Percentiles rank a stretch among this genome's conserved stretches.
phyloP scores from a whole-genome alignment of 2,888 invertebrate genomes.

The Noctua fimbriata region DNA sequence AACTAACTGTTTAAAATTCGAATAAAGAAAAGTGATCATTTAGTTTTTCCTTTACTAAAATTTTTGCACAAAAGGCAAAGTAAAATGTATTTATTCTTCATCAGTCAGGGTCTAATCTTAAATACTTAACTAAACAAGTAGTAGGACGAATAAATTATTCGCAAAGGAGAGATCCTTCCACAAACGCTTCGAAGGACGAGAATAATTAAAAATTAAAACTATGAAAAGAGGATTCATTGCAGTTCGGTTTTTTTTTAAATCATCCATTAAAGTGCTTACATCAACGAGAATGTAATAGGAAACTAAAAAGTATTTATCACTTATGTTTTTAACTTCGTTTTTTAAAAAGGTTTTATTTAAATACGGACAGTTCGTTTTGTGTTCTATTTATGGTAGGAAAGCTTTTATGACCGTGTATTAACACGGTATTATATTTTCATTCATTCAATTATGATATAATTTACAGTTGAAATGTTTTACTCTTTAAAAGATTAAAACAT shows the following conservation, averaged over 20 bases:
- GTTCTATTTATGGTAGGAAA: too few species aligned
- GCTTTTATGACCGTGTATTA: too few species aligned
- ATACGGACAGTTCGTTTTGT: too few species aligned
- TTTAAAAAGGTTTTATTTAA: too few species aligned
- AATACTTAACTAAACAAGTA: conserved; percentile 39
- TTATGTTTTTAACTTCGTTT: too few species aligned
- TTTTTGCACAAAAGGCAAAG: neutral
- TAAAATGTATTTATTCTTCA: conserved; percentile 31
- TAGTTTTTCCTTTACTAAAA: neutral
- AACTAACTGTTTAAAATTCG: neutral
- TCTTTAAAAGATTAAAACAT: too few species aligned
- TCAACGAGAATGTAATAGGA: neutral
- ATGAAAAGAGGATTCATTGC: conserved; percentile 26
- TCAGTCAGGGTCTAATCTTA: conserved; percentile 21
- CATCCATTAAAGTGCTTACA: neutral
- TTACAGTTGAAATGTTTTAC: too few species aligned
- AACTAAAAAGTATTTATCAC: too few species aligned
- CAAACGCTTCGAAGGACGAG: conserved; percentile 4
- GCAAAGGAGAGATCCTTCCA: conserved; percentile 16
- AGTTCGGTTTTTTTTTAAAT: conserved; percentile 2
- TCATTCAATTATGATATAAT: too few species aligned
- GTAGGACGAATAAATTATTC: conserved; percentile 31
- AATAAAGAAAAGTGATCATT: neutral
- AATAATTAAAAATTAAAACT: conserved; percentile 51
- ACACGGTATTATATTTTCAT: too few species aligned